Percentiles rank a stretch among this genome's conserved stretches.
Conservation (phyloP, 2,888 invertebrate species). For the Macroteleia sp. region DNA sequence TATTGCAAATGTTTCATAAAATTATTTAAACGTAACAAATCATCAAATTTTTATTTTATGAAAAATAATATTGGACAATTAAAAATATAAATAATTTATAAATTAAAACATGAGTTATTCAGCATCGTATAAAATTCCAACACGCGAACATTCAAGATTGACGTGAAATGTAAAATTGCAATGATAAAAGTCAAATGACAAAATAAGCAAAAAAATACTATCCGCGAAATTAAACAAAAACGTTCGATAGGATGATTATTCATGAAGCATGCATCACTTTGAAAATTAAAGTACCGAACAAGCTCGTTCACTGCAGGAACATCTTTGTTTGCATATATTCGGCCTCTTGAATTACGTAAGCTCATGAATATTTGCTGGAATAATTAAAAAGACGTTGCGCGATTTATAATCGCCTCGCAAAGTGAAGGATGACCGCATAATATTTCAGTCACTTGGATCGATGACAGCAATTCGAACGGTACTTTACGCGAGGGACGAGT, state of each 20-base stretch:
- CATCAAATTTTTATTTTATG: too few relatives aligned
- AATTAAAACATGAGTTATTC: too few relatives aligned
- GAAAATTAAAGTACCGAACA: constrained; percentile 15
- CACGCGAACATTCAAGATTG: too few relatives aligned
- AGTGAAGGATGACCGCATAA: constrained; percentile 30
- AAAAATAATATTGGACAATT: too few relatives aligned
- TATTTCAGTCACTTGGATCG: constrained; percentile 17
- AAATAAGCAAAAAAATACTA: too few relatives aligned
- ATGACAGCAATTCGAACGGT: constrained; percentile 18
- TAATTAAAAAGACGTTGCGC: constrained; percentile 35
- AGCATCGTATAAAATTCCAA: too few relatives aligned
- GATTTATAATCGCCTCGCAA: constrained; percentile 32
- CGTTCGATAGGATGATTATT: constrained; percentile 33
- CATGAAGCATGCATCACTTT: constrained; percentile 23
- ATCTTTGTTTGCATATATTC: constrained; percentile 50
- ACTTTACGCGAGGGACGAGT: constrained; percentile 24
- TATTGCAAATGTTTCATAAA: too few relatives aligned
- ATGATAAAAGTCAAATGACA: too few relatives aligned
- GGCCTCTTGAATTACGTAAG: constrained; percentile 34
- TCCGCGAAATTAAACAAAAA: too few relatives aligned
- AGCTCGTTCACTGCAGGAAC: constrained; percentile 38
- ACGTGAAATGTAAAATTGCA: too few relatives aligned
- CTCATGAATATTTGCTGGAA: constrained; percentile 43
- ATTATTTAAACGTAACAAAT: too few relatives aligned
- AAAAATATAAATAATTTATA: too few relatives aligned